phyloP scores from a whole-genome alignment of 2,797 vertebrate species.

The Ctenopoma multispine region DNA sequence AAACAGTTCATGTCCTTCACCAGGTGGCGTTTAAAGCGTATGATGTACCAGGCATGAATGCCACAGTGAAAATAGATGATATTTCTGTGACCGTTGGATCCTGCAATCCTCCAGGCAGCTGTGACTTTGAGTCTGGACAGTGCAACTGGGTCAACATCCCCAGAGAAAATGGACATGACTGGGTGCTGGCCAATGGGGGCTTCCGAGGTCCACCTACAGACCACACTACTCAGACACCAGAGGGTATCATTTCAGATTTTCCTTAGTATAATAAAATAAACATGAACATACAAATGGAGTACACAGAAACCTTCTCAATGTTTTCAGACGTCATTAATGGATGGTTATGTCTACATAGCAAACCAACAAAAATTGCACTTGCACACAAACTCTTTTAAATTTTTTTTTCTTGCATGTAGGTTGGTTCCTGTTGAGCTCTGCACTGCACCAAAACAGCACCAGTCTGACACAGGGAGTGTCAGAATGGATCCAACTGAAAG shows the following conservation, averaged over 20 bases:
- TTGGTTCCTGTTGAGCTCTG: conserved; percentile 79
- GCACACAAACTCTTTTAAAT: too few species aligned
- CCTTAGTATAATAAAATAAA: neutral
- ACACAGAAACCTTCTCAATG: neutral
- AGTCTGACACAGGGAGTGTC: conserved; percentile 73
- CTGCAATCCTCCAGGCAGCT: conserved; percentile 77
- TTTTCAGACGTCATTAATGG: neutral
- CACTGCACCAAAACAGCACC: conserved; percentile 43
- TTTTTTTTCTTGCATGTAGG: conserved; percentile 64
- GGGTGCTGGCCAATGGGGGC: conserved; percentile 71
- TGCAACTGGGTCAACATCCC: conserved; percentile 79
- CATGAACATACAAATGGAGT: neutral
- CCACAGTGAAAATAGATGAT: conserved; percentile 79
- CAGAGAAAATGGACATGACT: conserved; percentile 69
- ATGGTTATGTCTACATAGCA: neutral
- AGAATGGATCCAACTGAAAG: conserved; percentile 74
- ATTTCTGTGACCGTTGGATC: conserved; percentile 72
- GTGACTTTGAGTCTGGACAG: conserved; percentile 84
- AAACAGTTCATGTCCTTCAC: neutral
- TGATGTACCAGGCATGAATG: conserved; percentile 36
- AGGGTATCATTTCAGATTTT: conserved; percentile 65
- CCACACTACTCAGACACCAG: conserved; percentile 77
- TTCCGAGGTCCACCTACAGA: conserved; percentile 71
- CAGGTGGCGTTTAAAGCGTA: conserved; percentile 79
- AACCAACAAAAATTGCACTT: too few species aligned